phyloP scores from a whole-genome alignment of 2,797 vertebrate species.

The Mormyrus proboscirostris region DNA sequence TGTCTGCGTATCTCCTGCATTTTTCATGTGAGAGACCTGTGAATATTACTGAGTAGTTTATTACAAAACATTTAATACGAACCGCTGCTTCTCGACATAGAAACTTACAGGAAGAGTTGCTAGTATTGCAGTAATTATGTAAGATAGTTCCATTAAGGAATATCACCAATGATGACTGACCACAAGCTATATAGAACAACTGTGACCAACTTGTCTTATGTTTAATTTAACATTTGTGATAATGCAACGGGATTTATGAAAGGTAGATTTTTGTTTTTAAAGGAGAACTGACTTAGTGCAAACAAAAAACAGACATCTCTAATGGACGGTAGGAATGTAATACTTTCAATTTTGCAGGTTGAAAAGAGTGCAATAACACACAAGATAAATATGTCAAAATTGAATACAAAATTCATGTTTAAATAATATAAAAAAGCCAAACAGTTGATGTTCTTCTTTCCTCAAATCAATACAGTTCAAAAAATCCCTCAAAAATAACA shows the following conservation, averaged over 20 bases:
- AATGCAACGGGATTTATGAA: background rate
- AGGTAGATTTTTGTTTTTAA: background rate
- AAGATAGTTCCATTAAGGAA: background rate
- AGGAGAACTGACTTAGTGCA: background rate
- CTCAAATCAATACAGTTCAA: background rate
- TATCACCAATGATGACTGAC: background rate
- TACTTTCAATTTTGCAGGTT: background rate
- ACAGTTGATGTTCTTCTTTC: background rate
- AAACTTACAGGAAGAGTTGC: background rate
- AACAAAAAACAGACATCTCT: background rate
- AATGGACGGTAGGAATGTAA: background rate
- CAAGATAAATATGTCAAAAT: background rate
- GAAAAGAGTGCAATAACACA: background rate
- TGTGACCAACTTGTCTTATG: background rate
- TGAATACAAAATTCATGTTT: background rate
- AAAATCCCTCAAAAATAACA: background rate
- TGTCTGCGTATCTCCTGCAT: background rate
- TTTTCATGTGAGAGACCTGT: background rate
- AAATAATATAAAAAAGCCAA: background rate
- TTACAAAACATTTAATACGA: background rate
- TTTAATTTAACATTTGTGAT: background rate
- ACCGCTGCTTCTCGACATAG: background rate
- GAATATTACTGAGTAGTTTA: background rate
- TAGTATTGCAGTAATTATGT: background rate
- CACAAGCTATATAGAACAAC: background rate